phyloP scores from a whole-genome alignment of 2,113 vertebrate genomes.

The Peromyscus californicus region DNA sequence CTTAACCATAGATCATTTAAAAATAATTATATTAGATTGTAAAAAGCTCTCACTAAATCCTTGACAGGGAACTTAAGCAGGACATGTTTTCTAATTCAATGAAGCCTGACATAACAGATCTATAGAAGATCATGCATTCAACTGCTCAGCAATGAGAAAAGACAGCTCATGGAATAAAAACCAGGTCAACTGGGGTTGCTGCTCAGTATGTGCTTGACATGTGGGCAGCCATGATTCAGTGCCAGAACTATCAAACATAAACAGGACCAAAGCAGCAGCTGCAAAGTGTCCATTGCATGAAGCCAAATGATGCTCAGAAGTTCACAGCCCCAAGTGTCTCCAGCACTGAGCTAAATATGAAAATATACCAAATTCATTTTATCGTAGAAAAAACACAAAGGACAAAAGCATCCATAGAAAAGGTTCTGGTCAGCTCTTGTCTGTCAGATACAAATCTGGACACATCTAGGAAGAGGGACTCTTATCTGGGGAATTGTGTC shows the following conservation, averaged over 20 bases:
- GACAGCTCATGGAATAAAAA: slow-evolving; percentile 35
- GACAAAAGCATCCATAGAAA: slow-evolving; percentile 36
- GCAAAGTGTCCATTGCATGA: neutral
- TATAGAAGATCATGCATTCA: slow-evolving; percentile 17
- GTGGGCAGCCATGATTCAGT: neutral
- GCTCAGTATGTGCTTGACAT: neutral
- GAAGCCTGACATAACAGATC: neutral
- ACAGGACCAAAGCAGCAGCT: slow-evolving; percentile 18
- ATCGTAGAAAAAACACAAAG: slow-evolving; percentile 43
- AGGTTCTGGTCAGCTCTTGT: neutral
- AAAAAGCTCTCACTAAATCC: slow-evolving; percentile 27
- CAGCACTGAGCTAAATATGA: slow-evolving; percentile 18
- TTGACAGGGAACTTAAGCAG: slow-evolving; percentile 31
- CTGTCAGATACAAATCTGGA: neutral
- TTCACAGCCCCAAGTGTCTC: neutral
- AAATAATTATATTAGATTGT: slow-evolving; percentile 25
- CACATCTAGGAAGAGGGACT: neutral
- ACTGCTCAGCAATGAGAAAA: slow-evolving; percentile 47
- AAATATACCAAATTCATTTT: slow-evolving; percentile 28
- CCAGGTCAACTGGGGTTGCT: neutral
- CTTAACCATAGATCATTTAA: neutral
- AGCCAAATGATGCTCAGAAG: slow-evolving; percentile 14
- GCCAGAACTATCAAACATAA: neutral
- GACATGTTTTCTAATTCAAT: slow-evolving; percentile 47
- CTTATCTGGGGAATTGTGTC: neutral